phyloP scores from a whole-genome alignment of 2,888 invertebrate species.

The Tipula lateralis region DNA sequence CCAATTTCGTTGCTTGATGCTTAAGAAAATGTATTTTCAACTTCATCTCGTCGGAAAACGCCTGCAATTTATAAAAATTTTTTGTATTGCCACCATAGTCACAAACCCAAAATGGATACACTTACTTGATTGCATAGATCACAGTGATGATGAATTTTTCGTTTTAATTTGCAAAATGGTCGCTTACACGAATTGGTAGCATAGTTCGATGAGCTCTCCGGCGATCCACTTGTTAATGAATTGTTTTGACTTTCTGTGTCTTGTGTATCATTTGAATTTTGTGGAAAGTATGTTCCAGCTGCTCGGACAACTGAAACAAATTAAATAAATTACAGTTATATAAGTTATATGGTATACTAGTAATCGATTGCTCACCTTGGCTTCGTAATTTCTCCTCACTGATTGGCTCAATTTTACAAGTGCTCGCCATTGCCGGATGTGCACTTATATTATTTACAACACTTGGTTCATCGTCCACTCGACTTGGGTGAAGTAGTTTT shows the following conservation, averaged over 20 bases:
- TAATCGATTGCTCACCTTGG: background rate
- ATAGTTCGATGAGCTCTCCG: background rate
- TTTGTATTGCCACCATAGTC: too few species aligned
- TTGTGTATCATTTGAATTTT: constrained; percentile 39
- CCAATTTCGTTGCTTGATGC: constrained; percentile 35
- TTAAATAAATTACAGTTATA: constrained; percentile 57
- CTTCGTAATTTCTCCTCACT: background rate
- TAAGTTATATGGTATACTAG: too few species aligned
- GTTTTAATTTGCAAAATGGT: constrained; percentile 74
- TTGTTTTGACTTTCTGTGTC: constrained; percentile 13
- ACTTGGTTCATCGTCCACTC: background rate
- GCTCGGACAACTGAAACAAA: constrained; percentile 44
- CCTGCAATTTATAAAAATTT: constrained; percentile 32
- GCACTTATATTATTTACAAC: background rate
- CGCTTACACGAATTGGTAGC: constrained; percentile 54
- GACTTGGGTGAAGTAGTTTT: background rate
- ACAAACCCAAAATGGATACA: background rate
- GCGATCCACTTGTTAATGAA: constrained; percentile 29
- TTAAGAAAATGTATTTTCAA: constrained; percentile 37
- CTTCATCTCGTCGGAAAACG: constrained; percentile 37
- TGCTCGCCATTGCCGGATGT: background rate
- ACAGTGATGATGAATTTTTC: constrained; percentile 74
- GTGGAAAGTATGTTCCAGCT: constrained; percentile 47
- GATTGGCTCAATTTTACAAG: background rate
- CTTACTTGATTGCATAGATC: constrained; percentile 65